Conservation (phyloP, 2,113 vertebrate species). For the Vombatus ursinus region DNA sequence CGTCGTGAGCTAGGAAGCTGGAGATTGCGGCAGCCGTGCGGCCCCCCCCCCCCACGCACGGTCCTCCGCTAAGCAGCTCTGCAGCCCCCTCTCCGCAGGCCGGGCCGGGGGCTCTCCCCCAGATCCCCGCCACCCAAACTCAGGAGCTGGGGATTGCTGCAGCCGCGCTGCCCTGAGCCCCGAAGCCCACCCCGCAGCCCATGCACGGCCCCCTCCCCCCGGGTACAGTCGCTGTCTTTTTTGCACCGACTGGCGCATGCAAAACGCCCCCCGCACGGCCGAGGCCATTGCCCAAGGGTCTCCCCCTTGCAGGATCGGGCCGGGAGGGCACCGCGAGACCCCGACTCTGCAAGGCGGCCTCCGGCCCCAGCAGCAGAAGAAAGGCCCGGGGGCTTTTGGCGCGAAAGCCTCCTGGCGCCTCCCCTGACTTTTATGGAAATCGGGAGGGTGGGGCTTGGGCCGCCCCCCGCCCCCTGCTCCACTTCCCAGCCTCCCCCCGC, state of each 20-base stretch:
- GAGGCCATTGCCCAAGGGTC: not conserved
- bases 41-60: not conserved
- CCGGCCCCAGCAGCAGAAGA: constrained; percentile 66
- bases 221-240: constrained; percentile 12
- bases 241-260: not conserved
- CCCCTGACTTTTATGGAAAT: constrained; percentile 84
- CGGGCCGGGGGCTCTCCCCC: not conserved
- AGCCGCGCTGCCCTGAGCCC: too few species aligned
- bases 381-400: constrained; percentile 84
- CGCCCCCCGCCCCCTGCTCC: constrained; percentile 70
- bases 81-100: not conserved
- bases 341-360: constrained; percentile 55
- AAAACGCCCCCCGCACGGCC: not conserved
- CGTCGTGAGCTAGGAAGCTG: too few species aligned
- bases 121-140: not conserved
- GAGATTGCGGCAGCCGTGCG: not conserved
- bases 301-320: constrained; percentile 7
- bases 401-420: constrained; percentile 83
- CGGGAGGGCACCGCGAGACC: constrained; percentile 37
- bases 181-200: too few species aligned
- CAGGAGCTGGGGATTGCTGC: too few species aligned
- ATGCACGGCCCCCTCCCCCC: not conserved
- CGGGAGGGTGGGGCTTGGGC: constrained; percentile 73
- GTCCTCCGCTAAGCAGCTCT: not conserved
- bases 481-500: constrained; percentile 70